Conservation (phyloP, 2,113 vertebrate genomes). For the Ifrita kowaldi region DNA sequence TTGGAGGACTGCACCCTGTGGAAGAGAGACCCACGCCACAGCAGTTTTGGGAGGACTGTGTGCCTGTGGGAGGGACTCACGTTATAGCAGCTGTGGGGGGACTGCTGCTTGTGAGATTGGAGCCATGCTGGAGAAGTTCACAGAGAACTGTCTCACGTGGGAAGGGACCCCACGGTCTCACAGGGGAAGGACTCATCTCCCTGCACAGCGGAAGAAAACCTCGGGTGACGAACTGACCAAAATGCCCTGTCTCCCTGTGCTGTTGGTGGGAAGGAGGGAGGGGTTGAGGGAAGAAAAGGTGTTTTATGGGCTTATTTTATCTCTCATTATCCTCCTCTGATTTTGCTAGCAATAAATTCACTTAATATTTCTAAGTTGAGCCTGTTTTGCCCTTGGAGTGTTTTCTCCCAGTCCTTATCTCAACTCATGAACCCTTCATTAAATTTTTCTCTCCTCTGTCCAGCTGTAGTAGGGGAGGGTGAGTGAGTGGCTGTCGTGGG, state of each 20-base stretch:
- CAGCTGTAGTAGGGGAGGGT: not conserved
- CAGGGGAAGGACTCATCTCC: not conserved
- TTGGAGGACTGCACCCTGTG: not conserved
- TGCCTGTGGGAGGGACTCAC: not conserved
- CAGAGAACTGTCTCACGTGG: fast-evolving
- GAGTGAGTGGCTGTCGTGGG: not conserved
- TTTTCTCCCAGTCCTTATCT: not conserved
- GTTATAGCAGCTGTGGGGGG: not conserved
- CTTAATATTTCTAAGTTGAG: not conserved
- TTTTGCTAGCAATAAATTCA: not conserved
- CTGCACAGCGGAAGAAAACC: fast-evolving
- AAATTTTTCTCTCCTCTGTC: not conserved
- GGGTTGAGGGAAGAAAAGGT: no score
- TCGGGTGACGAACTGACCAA: not conserved
- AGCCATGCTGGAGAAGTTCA: not conserved
- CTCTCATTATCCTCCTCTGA: not conserved
- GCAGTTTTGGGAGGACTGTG: not conserved
- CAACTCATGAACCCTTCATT: not conserved
- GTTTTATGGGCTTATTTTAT: not conserved
- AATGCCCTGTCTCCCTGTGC: not conserved
- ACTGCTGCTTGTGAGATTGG: not conserved
- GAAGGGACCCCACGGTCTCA: not conserved
- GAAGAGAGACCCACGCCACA: not conserved
- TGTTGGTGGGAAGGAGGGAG: not conserved
- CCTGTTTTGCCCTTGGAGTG: not conserved